Conservation (phyloP, 2,797 vertebrate species). For the Enteromius radiatus region DNA sequence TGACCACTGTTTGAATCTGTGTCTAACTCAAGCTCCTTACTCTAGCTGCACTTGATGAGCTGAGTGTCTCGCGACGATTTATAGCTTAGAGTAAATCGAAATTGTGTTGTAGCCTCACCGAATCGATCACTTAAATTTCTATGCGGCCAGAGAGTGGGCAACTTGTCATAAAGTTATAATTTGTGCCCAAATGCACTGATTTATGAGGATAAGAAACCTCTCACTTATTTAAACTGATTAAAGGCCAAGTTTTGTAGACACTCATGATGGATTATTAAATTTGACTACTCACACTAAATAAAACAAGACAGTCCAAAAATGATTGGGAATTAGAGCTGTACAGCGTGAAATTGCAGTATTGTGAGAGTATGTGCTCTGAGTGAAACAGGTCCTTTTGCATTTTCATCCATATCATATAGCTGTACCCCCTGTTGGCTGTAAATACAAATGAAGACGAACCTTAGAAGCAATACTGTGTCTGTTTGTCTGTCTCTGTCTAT, state of each 20-base stretch:
- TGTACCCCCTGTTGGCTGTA: constrained; percentile 37
- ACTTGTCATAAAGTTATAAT: constrained; percentile 38
- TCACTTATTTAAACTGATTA: constrained; percentile 45
- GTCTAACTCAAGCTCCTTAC: not conserved
- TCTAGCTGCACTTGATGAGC: not conserved
- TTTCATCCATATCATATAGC: constrained; percentile 60
- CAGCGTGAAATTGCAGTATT: constrained; percentile 71
- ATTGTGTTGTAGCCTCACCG: constrained; percentile 6
- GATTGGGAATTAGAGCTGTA: constrained; percentile 62
- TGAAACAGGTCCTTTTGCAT: constrained; percentile 63
- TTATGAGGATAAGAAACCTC: constrained; percentile 12
- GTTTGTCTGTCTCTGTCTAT: too few species aligned
- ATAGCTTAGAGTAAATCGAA: constrained; percentile 20
- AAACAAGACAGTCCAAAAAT: constrained; percentile 61
- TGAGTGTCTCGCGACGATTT: not conserved
- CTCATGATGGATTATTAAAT: constrained; percentile 60
- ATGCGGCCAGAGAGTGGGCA: constrained; percentile 15
- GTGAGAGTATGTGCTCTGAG: constrained; percentile 61
- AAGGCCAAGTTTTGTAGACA: constrained; percentile 39
- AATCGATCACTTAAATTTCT: constrained; percentile 32
- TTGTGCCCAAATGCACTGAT: constrained; percentile 25
- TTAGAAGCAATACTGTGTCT: constrained; percentile 26
- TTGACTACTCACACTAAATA: constrained; percentile 58
- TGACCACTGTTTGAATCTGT: constrained; percentile 2
- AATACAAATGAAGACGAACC: constrained; percentile 63